Evolutionary conservation across 2,113 vertebrate species (phyloP).

Genomic region (Tupaia chinensis): DNA sequence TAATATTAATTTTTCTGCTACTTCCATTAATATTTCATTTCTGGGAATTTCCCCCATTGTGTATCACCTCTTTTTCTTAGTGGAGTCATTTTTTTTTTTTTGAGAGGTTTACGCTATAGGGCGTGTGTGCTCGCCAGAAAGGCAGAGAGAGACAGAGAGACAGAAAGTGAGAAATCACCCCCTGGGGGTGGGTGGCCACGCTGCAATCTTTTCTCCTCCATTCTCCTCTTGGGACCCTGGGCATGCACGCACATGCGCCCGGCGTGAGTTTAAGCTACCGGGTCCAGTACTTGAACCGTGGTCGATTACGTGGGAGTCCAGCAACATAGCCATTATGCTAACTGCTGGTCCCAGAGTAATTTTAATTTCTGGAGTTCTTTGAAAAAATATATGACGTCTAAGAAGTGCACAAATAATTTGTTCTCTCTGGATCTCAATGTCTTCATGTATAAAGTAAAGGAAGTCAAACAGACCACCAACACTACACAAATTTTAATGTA

Average conservation of each 20-base stretch:
- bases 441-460: conserved; percentile 41
- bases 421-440: background rate
- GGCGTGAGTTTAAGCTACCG: too few species aligned
- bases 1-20: conserved; percentile 13
- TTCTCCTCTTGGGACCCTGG: too few species aligned
- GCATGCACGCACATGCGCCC: too few species aligned
- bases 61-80: conserved; percentile 20
- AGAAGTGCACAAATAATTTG: conserved; percentile 42
- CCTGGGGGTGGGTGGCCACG: too few species aligned
- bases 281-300: too few species aligned
- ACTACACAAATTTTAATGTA: conserved; percentile 18
- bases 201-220: too few species aligned
- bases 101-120: too few species aligned
- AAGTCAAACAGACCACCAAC: background rate
- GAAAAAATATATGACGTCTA: background rate
- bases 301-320: too few species aligned
- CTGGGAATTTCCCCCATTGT: background rate
- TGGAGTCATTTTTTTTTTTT: background rate
- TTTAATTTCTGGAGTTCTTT: conserved; percentile 48
- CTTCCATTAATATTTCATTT: conserved; percentile 49
- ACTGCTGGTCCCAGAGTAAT: background rate
- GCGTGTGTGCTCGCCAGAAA: too few species aligned
- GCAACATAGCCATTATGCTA: too few species aligned
- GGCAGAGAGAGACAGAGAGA: too few species aligned
- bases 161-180: too few species aligned